Evolutionary conservation across 1,140 invertebrate species (phyloP).

Genomic region (Leptopilina clavipes): DNA sequence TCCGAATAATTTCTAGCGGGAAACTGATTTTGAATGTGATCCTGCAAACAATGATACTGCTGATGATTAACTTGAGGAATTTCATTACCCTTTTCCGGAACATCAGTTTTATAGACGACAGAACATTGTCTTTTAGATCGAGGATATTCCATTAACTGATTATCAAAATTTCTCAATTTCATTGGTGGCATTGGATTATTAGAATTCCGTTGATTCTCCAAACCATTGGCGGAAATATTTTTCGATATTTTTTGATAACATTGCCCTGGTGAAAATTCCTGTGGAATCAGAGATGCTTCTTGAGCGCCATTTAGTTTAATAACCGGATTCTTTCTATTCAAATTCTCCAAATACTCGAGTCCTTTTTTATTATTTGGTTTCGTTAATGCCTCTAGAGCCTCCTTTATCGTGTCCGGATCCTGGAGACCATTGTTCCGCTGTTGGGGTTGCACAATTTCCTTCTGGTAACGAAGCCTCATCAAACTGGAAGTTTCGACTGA

Average conservation of each 20-base stretch:
- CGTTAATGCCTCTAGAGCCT: conserved; percentile 46
- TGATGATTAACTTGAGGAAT: neutral
- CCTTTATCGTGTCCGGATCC: conserved; percentile 50
- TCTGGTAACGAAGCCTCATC: conserved; percentile 57
- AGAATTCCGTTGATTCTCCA: conserved; percentile 58
- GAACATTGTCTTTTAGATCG: neutral
- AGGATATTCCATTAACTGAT: neutral
- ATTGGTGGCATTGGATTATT: conserved; percentile 54
- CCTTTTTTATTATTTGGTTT: conserved; percentile 42
- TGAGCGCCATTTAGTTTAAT: conserved; percentile 61
- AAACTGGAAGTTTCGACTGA: conserved; percentile 55
- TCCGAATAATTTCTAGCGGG: too few relatives aligned
- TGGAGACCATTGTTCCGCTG: conserved; percentile 67
- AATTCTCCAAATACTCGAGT: conserved; percentile 49
- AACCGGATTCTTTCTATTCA: conserved; percentile 40
- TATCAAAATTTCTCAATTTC: neutral
- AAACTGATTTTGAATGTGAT: too few relatives aligned
- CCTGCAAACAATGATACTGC: too few relatives aligned
- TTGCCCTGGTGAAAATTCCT: conserved; percentile 19
- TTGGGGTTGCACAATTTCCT: conserved; percentile 52
- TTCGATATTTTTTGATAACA: conserved; percentile 26
- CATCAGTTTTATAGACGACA: neutral
- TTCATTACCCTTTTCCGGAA: neutral
- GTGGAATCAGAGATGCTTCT: conserved; percentile 43
- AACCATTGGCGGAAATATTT: conserved; percentile 53